Percentiles rank a stretch among this genome's conserved stretches.
Conservation (phyloP, 1,140 invertebrate species). For the Tetraneura akinire region DNA sequence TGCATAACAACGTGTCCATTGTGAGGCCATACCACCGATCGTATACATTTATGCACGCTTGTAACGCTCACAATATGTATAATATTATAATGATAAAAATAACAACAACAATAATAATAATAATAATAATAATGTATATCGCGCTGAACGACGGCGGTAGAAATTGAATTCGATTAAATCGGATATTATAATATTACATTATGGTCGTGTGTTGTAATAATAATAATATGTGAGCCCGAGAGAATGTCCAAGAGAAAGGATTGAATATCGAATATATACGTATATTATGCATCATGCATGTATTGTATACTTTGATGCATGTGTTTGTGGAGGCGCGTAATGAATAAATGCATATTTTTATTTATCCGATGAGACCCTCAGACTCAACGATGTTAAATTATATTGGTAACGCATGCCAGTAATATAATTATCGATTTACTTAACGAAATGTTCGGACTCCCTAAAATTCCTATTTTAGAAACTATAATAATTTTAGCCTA, state of each 20-base stretch:
- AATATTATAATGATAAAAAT: neutral
- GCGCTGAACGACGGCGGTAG: neutral
- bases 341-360: no score
- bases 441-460: neutral
- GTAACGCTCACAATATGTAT: neutral
- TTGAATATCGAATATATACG: neutral
- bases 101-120: neutral
- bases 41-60: neutral
- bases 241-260: neutral
- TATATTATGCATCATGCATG: no score
- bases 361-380: no score
- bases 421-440: neutral
- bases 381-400: no score
- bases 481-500: no score
- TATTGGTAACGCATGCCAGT: no score
- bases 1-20: slow-evolving; percentile 49
- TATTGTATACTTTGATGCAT: no score
- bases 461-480: neutral
- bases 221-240: no score
- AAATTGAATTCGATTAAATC: slow-evolving; percentile 5
- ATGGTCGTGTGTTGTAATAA: no score
- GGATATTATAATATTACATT: neutral
- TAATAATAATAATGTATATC: neutral
- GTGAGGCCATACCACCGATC: slow-evolving; percentile 19
- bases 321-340: neutral